Base-by-base conservation (phyloP, 2,888 invertebrate species). In the Dusona sp. region DNA sequence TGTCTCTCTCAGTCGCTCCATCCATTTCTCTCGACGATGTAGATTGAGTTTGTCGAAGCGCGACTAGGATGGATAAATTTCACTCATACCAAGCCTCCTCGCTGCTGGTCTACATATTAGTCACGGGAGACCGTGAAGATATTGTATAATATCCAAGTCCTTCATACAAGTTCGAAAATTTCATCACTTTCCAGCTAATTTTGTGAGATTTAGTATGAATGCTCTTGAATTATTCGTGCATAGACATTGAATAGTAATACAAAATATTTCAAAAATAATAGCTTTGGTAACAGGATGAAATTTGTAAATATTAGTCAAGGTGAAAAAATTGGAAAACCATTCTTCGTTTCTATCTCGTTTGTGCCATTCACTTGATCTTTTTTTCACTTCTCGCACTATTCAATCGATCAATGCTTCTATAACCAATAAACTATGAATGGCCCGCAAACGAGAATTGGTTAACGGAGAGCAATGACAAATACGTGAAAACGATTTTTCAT, bases 401-500 rank as follows among this genome's bases (percentile, higher is more conserved):
- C 74, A 57, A 68, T 85, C 74, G 70, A 51, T 42, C 68, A 33
- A 57, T 68, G 67, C 29, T 77, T 81, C 61, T 38, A 42, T 75
- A 45, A 72, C 42, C 57, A 57, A 16, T 82, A 70, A 77, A 84
- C 75, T 84, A 48, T 13, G 74, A 72, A 83, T 42, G 72, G 65
- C 29, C 45, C 45, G 33, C 68, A 65, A 85, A 85, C 75, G 75
- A 83, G 73, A 81, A 85, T 81, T 64, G 64, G 79, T 74, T 86
- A 79, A 80, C 84, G 75, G 75, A 75, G 81, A 80, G 33, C 73
- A 78, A 61, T 83, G 85, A 83, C 84, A 86, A 87, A 89, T 88
- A 87, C 87, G 84, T 3, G 79, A 88, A 89, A 83, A 81, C 86
- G 86, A 87, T 86, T 86, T 85, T 74, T 65, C 33, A 19, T 36